Evolutionary conservation across 2,113 vertebrate genomes (phyloP), one percentile per base, ranked within the genome.

Genomic region (Labeo catla): DNA sequence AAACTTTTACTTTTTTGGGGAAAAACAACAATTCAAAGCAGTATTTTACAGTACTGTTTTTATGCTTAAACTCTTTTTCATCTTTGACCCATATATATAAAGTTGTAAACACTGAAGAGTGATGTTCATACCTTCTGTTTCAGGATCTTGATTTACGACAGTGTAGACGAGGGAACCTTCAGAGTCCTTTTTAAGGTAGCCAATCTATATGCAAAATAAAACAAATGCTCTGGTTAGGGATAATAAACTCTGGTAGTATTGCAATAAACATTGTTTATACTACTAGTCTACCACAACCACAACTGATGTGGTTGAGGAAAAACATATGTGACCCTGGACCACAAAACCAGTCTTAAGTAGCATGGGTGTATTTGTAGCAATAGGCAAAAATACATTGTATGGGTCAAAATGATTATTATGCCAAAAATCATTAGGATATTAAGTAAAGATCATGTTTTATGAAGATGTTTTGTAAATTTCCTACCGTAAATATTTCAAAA

Each of bases 71-170:
- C 28, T 2, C 28, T 28, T 28, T 28, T 28, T 28, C 28, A 28
- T 28, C 28, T 28, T 28, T 28, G 28, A 28, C 28, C 28, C 28
- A 28, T 28, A 28, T 28, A 28, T 39, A 39, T 43, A 72, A n/a
- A 45, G 70, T 12, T 36, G 28, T 34, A 12, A 36, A 16, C 7
- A 6, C 10, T 6, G 68, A 72, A 43, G 66, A 4, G 36, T 45
- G 39, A 21, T 3, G 36, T 2, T 72, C 68, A 16, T 95, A 98
- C 98, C 98, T 90, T 99, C 97, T 2, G 94, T 94, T 12, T 99
- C 97, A 36, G 96, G 97, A 92, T 99, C 96, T 2, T 96, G 93
- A 91, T 98, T 99, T 86, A 99, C 98, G 78, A 99, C 97, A 1
- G 94, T 97, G 91, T 98, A 99, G 10, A 96, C 73, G 61, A 99